These are phyloP conservation scores for Merops nubicus DNA, from an alignment of 2,113 vertebrate genomes.

Conservation along the genomic window DNA sequence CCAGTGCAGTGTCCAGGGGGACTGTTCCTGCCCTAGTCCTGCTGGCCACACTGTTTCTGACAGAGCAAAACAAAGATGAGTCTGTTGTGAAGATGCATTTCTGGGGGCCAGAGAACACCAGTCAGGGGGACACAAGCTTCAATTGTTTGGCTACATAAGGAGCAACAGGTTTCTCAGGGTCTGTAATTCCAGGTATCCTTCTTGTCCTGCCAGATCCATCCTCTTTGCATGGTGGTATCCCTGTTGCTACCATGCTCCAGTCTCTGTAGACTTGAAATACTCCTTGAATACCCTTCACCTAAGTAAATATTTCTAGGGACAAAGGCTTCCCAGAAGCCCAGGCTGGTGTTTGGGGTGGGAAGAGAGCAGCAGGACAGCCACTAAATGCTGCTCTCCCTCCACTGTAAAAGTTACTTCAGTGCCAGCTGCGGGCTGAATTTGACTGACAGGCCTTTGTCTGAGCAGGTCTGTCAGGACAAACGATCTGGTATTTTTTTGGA, in stretches of 20 bases:
- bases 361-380: neutral
- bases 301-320: neutral
- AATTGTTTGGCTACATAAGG: neutral
- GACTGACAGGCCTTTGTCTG: rapidly evolving
- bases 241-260: neutral
- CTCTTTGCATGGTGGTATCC: neutral
- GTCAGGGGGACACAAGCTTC: neutral
- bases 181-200: neutral
- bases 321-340: neutral
- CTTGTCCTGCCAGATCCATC: neutral
- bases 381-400: neutral
- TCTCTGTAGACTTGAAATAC: neutral
- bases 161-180: neutral
- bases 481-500: neutral
- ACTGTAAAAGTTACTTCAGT: neutral
- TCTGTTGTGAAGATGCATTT: neutral
- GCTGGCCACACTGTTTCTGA: neutral
- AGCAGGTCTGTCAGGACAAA: neutral
- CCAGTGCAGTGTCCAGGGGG: neutral
- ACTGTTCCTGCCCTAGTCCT: neutral
- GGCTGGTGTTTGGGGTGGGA: neutral
- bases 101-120: neutral
- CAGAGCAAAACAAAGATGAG: neutral
- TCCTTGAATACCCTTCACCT: neutral
- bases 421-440: neutral